Conservation (phyloP, 2,797 vertebrate genomes). For the Numenius phaeopus region DNA sequence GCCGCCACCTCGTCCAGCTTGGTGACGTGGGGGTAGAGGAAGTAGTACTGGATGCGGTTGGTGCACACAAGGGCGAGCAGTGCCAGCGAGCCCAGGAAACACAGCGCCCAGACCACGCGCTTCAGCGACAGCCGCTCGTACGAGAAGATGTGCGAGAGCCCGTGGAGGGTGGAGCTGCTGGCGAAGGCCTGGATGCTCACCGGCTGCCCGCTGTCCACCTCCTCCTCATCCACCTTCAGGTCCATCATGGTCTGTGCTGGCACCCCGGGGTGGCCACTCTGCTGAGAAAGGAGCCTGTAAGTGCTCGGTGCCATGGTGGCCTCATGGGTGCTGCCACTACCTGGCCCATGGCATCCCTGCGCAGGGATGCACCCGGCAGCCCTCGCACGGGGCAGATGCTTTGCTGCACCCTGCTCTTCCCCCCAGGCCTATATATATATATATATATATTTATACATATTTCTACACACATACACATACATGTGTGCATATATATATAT, state of each 20-base stretch:
- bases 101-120: constrained; percentile 93
- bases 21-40: constrained; percentile 95
- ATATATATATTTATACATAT: neutral
- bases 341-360: fast-evolving
- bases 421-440: neutral
- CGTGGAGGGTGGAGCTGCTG: constrained; percentile 96
- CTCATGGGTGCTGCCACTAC: neutral
- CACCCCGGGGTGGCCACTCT: constrained; percentile 34
- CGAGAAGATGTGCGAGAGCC: constrained; percentile 98
- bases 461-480: fast-evolving
- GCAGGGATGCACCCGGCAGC: neutral
- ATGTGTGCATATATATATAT: too few species aligned
- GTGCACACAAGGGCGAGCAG: constrained; percentile 92
- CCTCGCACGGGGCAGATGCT: neutral
- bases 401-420: neutral
- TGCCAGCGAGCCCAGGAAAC: constrained; percentile 92
- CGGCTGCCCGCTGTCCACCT: constrained; percentile 89
- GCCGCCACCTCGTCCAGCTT: constrained; percentile 93
- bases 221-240: constrained; percentile 92
- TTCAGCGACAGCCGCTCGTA: constrained; percentile 93
- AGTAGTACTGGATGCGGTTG: constrained; percentile 95
- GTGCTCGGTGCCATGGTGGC: neutral
- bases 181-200: constrained; percentile 96
- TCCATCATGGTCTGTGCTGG: constrained; percentile 85
- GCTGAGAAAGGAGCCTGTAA: neutral